Percentiles rank a stretch among this genome's conserved stretches.
Evolutionary conservation across 1,140 invertebrate species (phyloP).

Genomic region (Tetragonula clypearis): DNA sequence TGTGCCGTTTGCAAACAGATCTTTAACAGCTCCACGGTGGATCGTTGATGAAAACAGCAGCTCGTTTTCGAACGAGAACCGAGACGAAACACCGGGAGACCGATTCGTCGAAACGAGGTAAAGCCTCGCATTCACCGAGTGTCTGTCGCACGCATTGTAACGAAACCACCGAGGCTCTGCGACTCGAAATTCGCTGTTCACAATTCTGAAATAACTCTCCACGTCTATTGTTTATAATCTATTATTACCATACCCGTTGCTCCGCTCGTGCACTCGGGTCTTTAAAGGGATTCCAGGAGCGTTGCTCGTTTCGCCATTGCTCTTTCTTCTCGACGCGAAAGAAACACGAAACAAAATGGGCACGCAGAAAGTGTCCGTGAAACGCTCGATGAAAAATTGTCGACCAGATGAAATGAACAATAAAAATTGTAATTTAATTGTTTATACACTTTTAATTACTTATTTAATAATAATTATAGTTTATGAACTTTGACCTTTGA

Average conservation of each 20-base stretch:
- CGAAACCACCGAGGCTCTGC: neutral
- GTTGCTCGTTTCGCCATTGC: neutral
- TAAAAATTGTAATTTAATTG: too few species aligned
- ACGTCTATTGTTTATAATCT: constrained; percentile 28
- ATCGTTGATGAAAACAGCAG: neutral
- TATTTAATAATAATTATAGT: too few species aligned
- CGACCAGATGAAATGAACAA: too few species aligned
- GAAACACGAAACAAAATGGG: neutral
- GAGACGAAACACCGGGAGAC: neutral
- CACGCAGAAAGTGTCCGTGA: too few species aligned
- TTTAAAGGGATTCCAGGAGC: neutral
- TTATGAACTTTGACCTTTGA: too few species aligned
- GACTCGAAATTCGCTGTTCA: constrained; percentile 12
- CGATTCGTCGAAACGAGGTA: neutral
- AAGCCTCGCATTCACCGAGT: neutral
- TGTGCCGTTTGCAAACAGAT: neutral
- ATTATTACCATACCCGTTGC: constrained; percentile 42
- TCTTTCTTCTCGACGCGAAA: neutral
- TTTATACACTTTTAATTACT: too few species aligned
- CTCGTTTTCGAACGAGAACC: neutral
- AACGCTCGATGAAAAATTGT: too few species aligned
- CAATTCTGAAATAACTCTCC: neutral
- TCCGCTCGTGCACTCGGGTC: neutral
- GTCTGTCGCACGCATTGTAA: neutral
- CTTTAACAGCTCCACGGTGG: neutral